phyloP scores from a whole-genome alignment of 1,140 invertebrate genomes.

The Saccostrea echinata region DNA sequence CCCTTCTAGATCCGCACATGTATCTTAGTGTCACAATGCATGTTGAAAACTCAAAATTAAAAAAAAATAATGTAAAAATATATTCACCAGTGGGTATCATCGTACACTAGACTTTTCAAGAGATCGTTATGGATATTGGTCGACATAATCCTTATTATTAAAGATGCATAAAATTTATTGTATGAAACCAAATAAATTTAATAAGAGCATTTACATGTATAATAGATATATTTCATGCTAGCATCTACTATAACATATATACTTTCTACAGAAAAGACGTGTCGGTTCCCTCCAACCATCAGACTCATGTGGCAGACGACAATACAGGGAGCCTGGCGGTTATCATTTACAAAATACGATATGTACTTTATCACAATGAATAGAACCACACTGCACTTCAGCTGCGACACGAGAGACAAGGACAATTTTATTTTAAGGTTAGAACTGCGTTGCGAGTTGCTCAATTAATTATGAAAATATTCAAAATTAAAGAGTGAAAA shows the following conservation, averaged over 20 bases:
- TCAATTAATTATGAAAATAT: no score
- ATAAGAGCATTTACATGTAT: not conserved
- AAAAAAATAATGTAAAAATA: no score
- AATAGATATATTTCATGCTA: not conserved
- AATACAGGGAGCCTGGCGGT: not conserved
- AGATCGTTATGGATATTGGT: no score
- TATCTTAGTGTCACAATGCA: no score
- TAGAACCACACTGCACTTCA: not conserved
- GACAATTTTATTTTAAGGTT: not conserved
- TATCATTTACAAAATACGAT: slow-evolving; percentile 20
- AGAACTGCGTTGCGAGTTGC: not conserved
- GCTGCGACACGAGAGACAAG: not conserved
- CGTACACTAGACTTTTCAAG: no score
- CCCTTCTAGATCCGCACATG: no score
- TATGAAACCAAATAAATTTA: no score
- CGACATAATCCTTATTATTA: no score
- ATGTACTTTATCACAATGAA: not conserved
- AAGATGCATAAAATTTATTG: no score
- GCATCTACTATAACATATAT: not conserved
- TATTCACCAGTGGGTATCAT: no score
- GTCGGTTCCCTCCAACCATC: not conserved
- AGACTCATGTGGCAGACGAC: slow-evolving; percentile 19
- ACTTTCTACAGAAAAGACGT: not conserved
- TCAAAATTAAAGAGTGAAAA: no score
- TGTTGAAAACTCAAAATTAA: no score